These are phyloP conservation scores for Colletes latitarsis DNA, from an alignment of 1,140 invertebrate genomes.

Conservation along the genomic window DNA sequence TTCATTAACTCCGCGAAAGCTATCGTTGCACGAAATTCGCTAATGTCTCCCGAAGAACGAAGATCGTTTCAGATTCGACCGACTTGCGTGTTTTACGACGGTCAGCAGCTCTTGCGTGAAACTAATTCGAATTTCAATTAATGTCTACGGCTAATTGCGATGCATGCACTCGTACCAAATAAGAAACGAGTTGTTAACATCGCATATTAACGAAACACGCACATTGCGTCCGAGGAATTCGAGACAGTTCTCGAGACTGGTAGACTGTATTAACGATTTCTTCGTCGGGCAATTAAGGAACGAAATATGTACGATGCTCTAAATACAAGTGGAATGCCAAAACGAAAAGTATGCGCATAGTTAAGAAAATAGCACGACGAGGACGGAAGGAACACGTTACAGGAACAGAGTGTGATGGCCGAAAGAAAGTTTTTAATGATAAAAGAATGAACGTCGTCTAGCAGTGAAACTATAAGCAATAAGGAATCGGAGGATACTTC, in stretches of 20 bases:
- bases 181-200: constrained; percentile 65
- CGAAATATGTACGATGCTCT: no score
- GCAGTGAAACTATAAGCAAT: constrained; percentile 24
- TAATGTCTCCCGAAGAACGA: not conserved
- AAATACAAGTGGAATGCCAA: no score
- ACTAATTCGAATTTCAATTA: constrained; percentile 41
- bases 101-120: not conserved
- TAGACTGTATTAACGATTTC: not conserved
- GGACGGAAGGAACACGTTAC: constrained; percentile 6
- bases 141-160: not conserved
- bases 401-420: constrained; percentile 20
- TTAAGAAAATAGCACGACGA: not conserved
- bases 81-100: not conserved
- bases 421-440: constrained; percentile 44
- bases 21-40: not conserved
- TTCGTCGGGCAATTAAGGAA: not conserved
- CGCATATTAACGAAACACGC: constrained; percentile 42
- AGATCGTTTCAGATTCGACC: not conserved
- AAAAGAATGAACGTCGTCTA: constrained; percentile 15
- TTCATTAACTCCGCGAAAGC: constrained; percentile 42
- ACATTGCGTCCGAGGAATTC: constrained; percentile 22
- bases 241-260: constrained; percentile 12
- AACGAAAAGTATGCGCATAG: not conserved
- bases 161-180: constrained; percentile 55
- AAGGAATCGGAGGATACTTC: not conserved